These are phyloP conservation scores for Sebastolobus altivelis DNA, from an alignment of 2,797 vertebrate genomes.

Conservation along the genomic window DNA sequence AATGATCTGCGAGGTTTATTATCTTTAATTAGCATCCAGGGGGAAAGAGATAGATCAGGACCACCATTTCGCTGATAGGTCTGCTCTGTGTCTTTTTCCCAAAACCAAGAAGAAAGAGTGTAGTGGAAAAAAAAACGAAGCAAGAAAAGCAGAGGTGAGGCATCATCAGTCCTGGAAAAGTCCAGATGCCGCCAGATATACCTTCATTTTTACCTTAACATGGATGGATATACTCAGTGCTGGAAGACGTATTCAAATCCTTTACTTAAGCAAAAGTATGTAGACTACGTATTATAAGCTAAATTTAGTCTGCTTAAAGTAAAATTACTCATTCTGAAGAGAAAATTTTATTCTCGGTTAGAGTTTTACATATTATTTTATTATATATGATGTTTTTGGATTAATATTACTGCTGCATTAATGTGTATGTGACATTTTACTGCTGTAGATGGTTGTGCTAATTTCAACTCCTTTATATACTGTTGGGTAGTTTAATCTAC, in stretches of 20 bases:
- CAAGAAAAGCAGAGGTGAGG: conserved; percentile 5
- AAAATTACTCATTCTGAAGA: neutral
- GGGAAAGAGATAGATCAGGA: conserved; percentile 75
- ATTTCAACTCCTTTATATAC: neutral
- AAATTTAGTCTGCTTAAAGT: neutral
- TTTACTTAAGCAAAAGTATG: neutral
- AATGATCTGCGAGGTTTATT: conserved; percentile 82
- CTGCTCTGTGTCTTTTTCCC: conserved; percentile 41
- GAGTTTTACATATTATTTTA: neutral
- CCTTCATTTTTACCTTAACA: conserved; percentile 1
- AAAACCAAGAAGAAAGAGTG: conserved; percentile 40
- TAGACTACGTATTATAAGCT: neutral
- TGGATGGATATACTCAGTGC: neutral
- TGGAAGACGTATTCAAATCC: neutral
- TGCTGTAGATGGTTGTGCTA: neutral
- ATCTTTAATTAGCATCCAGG: conserved; percentile 82
- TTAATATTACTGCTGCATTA: neutral
- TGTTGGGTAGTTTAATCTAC: neutral
- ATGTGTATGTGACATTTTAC: neutral
- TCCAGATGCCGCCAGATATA: conserved; percentile 24
- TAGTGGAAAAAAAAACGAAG: conserved; percentile 15
- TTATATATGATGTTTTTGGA: neutral
- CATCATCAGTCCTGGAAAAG: conserved; percentile 36
- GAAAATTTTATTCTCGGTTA: neutral
- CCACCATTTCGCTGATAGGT: conserved; percentile 73